Percentiles rank a stretch among this genome's conserved stretches.
Evolutionary conservation across 2,113 vertebrate genomes (phyloP).

Genomic region (Accipiter cooperii): DNA sequence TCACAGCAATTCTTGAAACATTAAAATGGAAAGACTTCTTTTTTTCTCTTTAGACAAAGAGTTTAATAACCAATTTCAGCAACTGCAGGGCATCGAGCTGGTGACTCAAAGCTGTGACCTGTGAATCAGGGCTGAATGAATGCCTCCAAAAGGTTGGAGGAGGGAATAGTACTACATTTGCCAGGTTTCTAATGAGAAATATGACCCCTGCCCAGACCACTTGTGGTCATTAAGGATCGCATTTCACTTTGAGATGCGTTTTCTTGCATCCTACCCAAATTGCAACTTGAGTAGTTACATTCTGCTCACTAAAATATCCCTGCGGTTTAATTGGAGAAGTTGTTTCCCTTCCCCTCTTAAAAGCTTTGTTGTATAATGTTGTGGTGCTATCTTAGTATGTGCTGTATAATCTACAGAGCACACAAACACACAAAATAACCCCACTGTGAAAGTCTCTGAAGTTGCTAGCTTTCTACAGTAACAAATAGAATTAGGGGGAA

Average conservation of each 20-base stretch:
- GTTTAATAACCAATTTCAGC: conserved; percentile 10
- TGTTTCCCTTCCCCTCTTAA: conserved; percentile 10
- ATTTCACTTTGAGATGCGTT: conserved; percentile 39
- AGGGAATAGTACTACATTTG: background rate
- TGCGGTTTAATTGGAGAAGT: conserved; percentile 19
- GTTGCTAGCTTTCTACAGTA: background rate
- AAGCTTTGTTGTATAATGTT: background rate
- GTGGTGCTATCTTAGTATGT: background rate
- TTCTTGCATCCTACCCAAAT: conserved; percentile 43
- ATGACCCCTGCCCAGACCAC: conserved; percentile 29
- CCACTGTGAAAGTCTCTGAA: background rate
- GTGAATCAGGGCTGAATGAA: conserved; percentile 3
- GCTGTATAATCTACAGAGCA: background rate
- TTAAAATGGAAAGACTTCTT: background rate
- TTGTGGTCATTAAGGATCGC: conserved; percentile 27
- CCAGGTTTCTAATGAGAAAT: conserved; percentile 55
- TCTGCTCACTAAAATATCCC: conserved; percentile 30
- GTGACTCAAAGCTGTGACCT: conserved; percentile 30
- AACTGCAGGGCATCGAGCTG: background rate
- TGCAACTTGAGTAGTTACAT: conserved; percentile 42
- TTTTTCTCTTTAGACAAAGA: background rate
- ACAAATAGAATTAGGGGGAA: background rate
- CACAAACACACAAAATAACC: background rate
- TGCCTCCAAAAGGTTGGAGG: conserved; percentile 1
- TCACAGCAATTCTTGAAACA: background rate